phyloP scores from a whole-genome alignment of 64 coral and sea anemone species.

The Montipora cactus region DNA sequence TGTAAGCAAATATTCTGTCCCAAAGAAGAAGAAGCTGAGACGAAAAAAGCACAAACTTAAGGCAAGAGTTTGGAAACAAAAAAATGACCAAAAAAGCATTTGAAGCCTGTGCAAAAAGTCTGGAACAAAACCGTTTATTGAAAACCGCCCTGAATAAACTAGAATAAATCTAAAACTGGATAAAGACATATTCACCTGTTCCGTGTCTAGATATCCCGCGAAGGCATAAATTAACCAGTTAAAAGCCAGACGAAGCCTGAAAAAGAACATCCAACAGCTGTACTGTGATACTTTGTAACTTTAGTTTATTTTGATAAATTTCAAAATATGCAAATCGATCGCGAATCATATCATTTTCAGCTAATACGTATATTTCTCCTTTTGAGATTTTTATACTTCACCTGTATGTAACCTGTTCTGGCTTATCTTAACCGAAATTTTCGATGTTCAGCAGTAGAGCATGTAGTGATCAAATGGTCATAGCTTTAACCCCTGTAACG shows the following conservation, averaged over 20 bases:
- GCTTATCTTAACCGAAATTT: too few species aligned
- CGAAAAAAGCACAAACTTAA: background rate
- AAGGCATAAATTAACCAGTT: constrained; percentile 93
- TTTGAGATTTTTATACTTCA: too few species aligned
- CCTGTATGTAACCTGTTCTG: too few species aligned
- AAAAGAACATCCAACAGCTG: background rate
- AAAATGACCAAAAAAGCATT: too few species aligned
- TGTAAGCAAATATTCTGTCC: constrained; percentile 94
- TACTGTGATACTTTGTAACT: background rate
- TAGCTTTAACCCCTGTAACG: too few species aligned
- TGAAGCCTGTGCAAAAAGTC: too few species aligned
- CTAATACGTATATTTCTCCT: background rate
- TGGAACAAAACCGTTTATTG: too few species aligned
- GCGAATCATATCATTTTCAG: background rate
- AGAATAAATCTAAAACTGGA: background rate
- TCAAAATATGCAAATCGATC: background rate
- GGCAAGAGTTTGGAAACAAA: background rate
- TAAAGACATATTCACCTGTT: constrained; percentile 61
- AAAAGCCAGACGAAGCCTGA: constrained; percentile 81
- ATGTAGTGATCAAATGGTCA: too few species aligned
- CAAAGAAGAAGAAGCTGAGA: constrained; percentile 84
- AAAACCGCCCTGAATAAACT: background rate
- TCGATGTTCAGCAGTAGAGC: too few species aligned
- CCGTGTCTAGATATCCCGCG: constrained; percentile 86
- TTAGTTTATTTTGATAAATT: too few species aligned